Evolutionary conservation across 2,888 invertebrate genomes (phyloP).

Genomic region (Athripsodes cinereus): DNA sequence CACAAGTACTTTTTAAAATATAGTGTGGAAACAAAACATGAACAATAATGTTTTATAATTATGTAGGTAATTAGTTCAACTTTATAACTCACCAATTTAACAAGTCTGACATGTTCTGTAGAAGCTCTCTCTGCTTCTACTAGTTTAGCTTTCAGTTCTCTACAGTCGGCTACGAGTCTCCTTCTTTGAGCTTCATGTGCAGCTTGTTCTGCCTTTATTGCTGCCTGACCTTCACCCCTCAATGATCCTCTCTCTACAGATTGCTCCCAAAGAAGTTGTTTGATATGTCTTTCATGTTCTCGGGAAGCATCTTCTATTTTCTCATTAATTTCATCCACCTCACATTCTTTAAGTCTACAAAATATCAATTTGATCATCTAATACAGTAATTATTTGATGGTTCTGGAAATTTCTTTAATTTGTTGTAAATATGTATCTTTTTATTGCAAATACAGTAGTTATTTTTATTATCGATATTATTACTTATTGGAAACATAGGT

Average conservation of each 20-base stretch:
- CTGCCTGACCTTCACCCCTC: constrained; percentile 77
- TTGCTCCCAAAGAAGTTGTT: constrained; percentile 88
- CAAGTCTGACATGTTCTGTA: constrained; percentile 64
- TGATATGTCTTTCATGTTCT: constrained; percentile 86
- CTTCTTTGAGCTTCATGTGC: constrained; percentile 72
- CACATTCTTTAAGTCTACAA: constrained; percentile 37
- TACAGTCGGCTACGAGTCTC: constrained; percentile 69
- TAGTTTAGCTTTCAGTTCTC: constrained; percentile 57
- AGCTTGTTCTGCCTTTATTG: constrained; percentile 78
- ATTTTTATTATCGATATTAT: too few species aligned
- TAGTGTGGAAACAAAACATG: too few species aligned
- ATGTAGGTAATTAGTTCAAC: too few species aligned
- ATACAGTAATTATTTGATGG: too few species aligned
- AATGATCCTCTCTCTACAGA: constrained; percentile 78
- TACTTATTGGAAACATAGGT: too few species aligned
- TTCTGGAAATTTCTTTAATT: too few species aligned
- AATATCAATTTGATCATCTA: too few species aligned
- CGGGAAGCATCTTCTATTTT: constrained; percentile 84
- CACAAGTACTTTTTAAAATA: too few species aligned
- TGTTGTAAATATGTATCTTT: too few species aligned
- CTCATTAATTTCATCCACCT: constrained; percentile 80
- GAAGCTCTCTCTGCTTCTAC: constrained; percentile 65
- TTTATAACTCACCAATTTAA: constrained; percentile 59
- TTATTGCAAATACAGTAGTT: too few species aligned
- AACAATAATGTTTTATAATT: too few species aligned